A percentile compares a stretch with the other conserved stretches of the same genome.
phyloP scores from a whole-genome alignment of 1,140 invertebrate genomes.

The Drosophila azteca region DNA sequence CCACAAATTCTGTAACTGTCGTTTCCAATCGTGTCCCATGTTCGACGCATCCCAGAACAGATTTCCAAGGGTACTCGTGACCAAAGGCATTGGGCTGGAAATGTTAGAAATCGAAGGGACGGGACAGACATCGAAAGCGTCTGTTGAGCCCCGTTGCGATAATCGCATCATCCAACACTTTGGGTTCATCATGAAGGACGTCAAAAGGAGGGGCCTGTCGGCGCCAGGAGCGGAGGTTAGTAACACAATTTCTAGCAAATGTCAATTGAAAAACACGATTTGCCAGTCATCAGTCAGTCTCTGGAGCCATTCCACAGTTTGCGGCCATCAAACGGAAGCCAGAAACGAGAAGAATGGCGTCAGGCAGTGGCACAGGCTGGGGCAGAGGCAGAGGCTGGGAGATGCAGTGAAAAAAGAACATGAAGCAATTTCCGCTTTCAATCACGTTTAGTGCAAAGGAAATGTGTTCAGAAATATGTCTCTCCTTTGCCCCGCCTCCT shows the following conservation, averaged over 20 bases:
- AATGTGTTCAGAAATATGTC: slow-evolving; percentile 60
- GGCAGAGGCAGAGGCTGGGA: slow-evolving; percentile 1
- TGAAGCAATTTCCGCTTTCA: slow-evolving; percentile 75
- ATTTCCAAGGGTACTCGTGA: slow-evolving; percentile 13
- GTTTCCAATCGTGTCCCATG: too few relatives aligned
- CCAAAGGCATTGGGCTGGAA: too few relatives aligned
- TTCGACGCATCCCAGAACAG: background rate
- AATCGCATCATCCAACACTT: slow-evolving; percentile 66
- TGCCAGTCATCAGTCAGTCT: slow-evolving; percentile 58
- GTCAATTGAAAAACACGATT: slow-evolving; percentile 78
- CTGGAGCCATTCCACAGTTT: slow-evolving; percentile 35
- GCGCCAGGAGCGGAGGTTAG: slow-evolving; percentile 7
- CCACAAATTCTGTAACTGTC: too few relatives aligned
- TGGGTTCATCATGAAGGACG: slow-evolving; percentile 13
- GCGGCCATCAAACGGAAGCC: slow-evolving; percentile 69
- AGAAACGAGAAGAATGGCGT: slow-evolving; percentile 24
- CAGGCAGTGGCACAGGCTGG: background rate
- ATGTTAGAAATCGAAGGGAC: background rate
- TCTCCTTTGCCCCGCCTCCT: background rate
- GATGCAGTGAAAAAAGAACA: slow-evolving; percentile 33
- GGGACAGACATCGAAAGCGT: background rate
- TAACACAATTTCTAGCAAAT: slow-evolving; percentile 75
- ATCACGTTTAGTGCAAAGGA: slow-evolving; percentile 70
- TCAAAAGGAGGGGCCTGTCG: background rate
- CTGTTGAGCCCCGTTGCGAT: slow-evolving; percentile 32